Conservation (phyloP, 2,113 vertebrate genomes). For the Melanotaenia duboulayi region DNA sequence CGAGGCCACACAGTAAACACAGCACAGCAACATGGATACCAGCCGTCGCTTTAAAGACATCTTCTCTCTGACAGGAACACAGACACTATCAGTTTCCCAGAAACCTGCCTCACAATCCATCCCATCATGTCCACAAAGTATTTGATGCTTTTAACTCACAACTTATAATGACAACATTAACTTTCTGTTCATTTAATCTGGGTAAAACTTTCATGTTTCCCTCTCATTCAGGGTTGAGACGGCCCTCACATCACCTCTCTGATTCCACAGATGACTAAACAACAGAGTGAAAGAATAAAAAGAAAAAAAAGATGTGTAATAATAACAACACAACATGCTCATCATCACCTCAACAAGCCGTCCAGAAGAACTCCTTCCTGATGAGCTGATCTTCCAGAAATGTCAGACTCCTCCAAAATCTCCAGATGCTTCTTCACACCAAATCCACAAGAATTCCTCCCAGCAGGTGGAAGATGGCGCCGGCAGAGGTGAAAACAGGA, state of each 20-base stretch:
- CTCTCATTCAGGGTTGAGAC: too few species aligned
- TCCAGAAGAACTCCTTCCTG: conserved; percentile 18
- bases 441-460: conserved; percentile 13
- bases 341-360: conserved; percentile 39
- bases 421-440: neutral
- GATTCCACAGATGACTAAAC: too few species aligned
- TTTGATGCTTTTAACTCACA: neutral
- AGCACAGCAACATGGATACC: conserved; percentile 81
- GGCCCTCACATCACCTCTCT: too few species aligned
- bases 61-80: conserved; percentile 54
- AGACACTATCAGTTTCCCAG: neutral
- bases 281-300: too few species aligned
- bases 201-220: too few species aligned
- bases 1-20: conserved; percentile 79
- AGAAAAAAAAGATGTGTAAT: too few species aligned
- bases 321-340: neutral
- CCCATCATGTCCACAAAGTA: neutral
- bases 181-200: too few species aligned
- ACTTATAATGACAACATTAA: too few species aligned
- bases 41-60: conserved; percentile 81
- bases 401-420: neutral
- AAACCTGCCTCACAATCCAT: neutral
- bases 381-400: neutral
- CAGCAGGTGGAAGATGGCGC: conserved; percentile 15
- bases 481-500: conserved; percentile 55